Percentiles rank a stretch among this genome's conserved stretches.
Conservation (phyloP, 1,140 invertebrate species). For the Ylistrum balloti region DNA sequence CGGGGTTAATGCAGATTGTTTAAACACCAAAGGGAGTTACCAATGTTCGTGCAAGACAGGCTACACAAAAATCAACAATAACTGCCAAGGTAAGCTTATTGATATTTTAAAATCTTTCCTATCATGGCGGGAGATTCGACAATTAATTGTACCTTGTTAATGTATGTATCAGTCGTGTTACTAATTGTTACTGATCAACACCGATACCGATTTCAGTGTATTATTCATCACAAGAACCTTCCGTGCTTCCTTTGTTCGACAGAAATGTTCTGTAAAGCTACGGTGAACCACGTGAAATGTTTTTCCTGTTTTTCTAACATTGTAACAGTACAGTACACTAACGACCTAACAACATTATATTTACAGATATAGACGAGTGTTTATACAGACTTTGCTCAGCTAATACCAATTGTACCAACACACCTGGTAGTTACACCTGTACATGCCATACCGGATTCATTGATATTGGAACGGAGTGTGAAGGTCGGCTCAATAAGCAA, state of each 20-base stretch:
- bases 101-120: too few species aligned
- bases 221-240: too few species aligned
- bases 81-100: conserved; percentile 6
- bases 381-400: conserved; percentile 46
- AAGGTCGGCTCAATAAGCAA: not conserved
- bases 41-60: conserved; percentile 58
- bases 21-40: conserved; percentile 51
- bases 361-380: not conserved
- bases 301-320: too few species aligned
- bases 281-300: too few species aligned
- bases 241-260: too few species aligned
- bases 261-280: too few species aligned
- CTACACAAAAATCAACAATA: conserved; percentile 42
- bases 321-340: too few species aligned
- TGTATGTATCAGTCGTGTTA: too few species aligned
- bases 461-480: conserved; percentile 8
- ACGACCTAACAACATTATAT: not conserved
- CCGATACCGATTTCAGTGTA: too few species aligned
- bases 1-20: not conserved
- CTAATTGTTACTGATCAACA: too few species aligned
- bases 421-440: conserved; percentile 63
- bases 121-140: too few species aligned
- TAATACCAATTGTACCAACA: conserved; percentile 62
- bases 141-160: too few species aligned
- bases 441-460: conserved; percentile 59